Evolutionary conservation across 2,888 invertebrate species (phyloP).

Genomic region (Agrochola litura): DNA sequence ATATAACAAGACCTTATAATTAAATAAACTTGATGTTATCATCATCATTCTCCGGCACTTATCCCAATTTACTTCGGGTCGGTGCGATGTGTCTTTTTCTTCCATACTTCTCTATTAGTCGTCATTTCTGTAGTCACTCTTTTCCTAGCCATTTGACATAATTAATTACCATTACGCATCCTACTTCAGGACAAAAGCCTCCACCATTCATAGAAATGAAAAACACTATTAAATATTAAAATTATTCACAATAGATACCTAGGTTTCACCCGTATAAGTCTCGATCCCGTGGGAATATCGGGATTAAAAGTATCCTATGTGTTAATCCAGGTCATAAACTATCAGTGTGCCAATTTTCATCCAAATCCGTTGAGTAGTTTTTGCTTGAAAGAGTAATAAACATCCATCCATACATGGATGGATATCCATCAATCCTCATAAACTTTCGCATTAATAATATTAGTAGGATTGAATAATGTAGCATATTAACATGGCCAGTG

Average conservation of each 20-base stretch:
- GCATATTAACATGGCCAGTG: background rate
- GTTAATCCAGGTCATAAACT: too few species aligned
- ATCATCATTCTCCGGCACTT: background rate
- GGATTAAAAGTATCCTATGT: too few species aligned
- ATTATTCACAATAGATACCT: background rate
- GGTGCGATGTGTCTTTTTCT: background rate
- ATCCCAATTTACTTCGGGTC: background rate
- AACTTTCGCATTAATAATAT: too few species aligned
- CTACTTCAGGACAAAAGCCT: background rate
- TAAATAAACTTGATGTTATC: background rate
- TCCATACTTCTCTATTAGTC: background rate
- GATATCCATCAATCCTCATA: too few species aligned
- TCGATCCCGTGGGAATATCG: too few species aligned
- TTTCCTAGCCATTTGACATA: background rate
- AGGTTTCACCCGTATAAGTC: too few species aligned
- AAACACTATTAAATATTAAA: background rate
- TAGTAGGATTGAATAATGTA: conserved; percentile 27
- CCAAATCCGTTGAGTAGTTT: too few species aligned
- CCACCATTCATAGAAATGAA: background rate
- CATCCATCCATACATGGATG: too few species aligned
- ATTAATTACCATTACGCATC: background rate
- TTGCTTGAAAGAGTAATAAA: too few species aligned
- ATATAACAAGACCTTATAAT: background rate
- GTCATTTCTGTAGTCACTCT: background rate
- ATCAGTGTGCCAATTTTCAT: too few species aligned